Evolutionary conservation across 35 echinoderm and acorn worm species (phyloP).

Genomic region (Lytechinus pictus): DNA sequence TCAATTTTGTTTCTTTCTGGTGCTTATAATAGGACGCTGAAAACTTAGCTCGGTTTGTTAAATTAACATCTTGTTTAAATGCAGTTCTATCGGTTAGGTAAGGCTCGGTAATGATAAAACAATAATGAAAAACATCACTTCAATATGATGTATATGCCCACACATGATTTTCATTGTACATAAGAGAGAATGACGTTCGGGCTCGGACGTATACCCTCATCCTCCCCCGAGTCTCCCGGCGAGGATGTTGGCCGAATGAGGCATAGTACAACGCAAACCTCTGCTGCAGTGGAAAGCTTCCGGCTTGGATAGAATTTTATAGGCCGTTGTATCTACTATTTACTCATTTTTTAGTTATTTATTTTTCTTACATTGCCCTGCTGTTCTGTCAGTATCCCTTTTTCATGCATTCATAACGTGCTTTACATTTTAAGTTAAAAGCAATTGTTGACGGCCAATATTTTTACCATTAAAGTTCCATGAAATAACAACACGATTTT

Average conservation of each 20-base stretch:
- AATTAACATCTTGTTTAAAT: no score
- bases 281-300: not conserved
- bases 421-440: not conserved
- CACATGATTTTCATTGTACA: not conserved
- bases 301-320: not conserved
- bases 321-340: not conserved
- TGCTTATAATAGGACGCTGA: no score
- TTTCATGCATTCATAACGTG: not conserved
- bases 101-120: no score
- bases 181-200: not conserved
- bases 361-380: not conserved
- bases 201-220: not conserved
- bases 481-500: no score
- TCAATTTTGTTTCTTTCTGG: no score
- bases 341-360: not conserved
- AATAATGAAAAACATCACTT: no score
- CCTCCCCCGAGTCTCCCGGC: not conserved
- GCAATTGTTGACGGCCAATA: no score
- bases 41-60: no score
- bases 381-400: not conserved
- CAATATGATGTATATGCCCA: not conserved
- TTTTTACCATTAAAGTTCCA: not conserved
- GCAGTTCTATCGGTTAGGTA: no score
- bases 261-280: not conserved
- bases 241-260: slow-evolving; percentile 32